A percentile compares a stretch with the other conserved stretches of the same genome.
Conservation (phyloP, 2,888 invertebrate species). For the Drosophila rubida region DNA sequence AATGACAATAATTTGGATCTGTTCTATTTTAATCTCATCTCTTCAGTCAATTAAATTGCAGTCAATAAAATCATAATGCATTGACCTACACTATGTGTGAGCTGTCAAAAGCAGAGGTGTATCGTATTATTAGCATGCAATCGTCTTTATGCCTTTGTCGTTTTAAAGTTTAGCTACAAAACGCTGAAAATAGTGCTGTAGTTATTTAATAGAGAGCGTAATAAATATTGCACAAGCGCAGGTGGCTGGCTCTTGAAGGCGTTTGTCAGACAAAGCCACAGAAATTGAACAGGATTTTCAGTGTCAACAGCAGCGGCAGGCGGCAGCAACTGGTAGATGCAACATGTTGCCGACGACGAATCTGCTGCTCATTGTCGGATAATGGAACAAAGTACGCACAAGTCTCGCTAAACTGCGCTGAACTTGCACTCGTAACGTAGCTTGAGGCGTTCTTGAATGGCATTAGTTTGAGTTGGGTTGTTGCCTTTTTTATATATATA, state of each 20-base stretch:
- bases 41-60: background rate
- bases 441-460: background rate
- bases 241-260: slow-evolving; percentile 53
- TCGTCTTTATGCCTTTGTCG: slow-evolving; percentile 18
- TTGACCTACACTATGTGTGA: too few relatives aligned
- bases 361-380: slow-evolving; percentile 56
- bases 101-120: slow-evolving; percentile 44
- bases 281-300: slow-evolving; percentile 51
- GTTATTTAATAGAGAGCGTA: slow-evolving; percentile 74
- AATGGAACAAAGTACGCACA: slow-evolving; percentile 41
- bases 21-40: too few relatives aligned
- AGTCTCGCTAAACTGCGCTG: slow-evolving; percentile 26
- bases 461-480: background rate
- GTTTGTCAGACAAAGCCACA: slow-evolving; percentile 44
- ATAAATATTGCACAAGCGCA: slow-evolving; percentile 78
- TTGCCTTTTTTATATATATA: background rate
- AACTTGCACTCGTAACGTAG: slow-evolving; percentile 16
- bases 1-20: too few relatives aligned
- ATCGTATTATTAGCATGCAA: slow-evolving; percentile 33
- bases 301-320: slow-evolving; percentile 48
- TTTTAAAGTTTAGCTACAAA: slow-evolving; percentile 14
- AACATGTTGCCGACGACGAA: slow-evolving; percentile 59
- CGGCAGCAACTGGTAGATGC: slow-evolving; percentile 32
- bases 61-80: too few relatives aligned
- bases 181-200: slow-evolving; percentile 61